These are phyloP conservation scores for Oncorhynchus masou DNA, from an alignment of 2,113 vertebrate species.

Conservation along the genomic window DNA sequence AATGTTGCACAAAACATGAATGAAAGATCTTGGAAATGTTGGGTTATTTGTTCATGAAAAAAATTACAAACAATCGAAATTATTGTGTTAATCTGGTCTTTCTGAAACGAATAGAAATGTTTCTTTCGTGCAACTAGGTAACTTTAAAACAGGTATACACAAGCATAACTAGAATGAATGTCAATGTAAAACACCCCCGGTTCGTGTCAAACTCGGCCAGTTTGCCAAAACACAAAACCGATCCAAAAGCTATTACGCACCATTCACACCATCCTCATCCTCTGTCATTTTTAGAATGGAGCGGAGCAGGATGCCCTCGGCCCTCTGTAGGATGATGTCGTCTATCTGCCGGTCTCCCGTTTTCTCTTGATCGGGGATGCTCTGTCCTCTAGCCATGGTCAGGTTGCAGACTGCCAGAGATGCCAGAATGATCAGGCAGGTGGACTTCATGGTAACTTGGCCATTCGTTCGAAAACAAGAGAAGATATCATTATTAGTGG, in stretches of 20 bases:
- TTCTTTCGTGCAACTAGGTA: too few species aligned
- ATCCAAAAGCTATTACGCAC: constrained; percentile 58
- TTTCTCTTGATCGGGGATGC: constrained; percentile 58
- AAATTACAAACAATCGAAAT: too few species aligned
- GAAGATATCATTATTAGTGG: not conserved
- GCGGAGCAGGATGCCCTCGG: constrained; percentile 74
- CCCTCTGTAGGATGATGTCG: constrained; percentile 75
- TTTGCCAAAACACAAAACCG: not conserved
- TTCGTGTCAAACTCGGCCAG: too few species aligned
- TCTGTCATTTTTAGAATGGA: constrained; percentile 76
- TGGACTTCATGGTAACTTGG: constrained; percentile 71
- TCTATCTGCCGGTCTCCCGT: constrained; percentile 60
- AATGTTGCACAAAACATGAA: not conserved
- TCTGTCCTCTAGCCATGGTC: constrained; percentile 61
- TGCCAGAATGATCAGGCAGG: constrained; percentile 72
- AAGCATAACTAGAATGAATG: too few species aligned
- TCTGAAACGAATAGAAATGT: too few species aligned
- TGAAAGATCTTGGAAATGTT: too few species aligned
- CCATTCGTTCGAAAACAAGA: constrained; percentile 30
- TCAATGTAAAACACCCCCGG: too few species aligned
- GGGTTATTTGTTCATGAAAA: too few species aligned
- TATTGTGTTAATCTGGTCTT: too few species aligned
- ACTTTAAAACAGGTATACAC: not conserved
- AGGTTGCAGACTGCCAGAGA: constrained; percentile 68
- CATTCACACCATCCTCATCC: constrained; percentile 71